Conservation (phyloP, 2,888 invertebrate genomes). For the Strigamia transsilvanica region DNA sequence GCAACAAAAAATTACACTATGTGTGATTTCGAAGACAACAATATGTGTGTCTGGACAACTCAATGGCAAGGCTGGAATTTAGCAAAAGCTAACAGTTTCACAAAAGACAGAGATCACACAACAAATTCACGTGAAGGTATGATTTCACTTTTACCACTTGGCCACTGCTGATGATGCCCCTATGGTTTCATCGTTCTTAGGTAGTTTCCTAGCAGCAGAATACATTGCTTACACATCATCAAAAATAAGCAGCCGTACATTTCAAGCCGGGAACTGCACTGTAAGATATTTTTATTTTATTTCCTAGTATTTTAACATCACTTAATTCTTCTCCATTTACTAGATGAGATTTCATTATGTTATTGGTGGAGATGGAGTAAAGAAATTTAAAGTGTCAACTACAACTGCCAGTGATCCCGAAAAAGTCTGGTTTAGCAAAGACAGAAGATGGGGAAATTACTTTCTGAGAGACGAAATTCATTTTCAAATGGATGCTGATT, state of each 20-base stretch:
- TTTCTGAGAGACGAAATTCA: not conserved
- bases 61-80: not conserved
- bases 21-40: conserved; percentile 10
- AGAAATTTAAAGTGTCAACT: not conserved
- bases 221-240: not conserved
- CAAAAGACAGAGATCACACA: not conserved
- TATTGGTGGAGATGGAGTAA: not conserved
- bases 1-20: not conserved
- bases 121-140: not conserved
- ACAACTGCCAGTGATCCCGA: not conserved
- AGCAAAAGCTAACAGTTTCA: not conserved
- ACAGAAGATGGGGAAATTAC: not conserved
- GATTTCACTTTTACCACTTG: not conserved
- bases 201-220: not conserved
- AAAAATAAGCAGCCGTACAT: not conserved
- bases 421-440: not conserved
- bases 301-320: not conserved
- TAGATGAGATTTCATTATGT: conserved; percentile 21
- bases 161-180: not conserved
- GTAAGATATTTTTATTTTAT: not conserved
- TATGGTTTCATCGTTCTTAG: not conserved
- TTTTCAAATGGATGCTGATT: not conserved
- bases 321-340: not conserved
- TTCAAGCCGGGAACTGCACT: not conserved
- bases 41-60: not conserved